Conservation (phyloP, 1,140 invertebrate species). For the Cherax destructor region DNA sequence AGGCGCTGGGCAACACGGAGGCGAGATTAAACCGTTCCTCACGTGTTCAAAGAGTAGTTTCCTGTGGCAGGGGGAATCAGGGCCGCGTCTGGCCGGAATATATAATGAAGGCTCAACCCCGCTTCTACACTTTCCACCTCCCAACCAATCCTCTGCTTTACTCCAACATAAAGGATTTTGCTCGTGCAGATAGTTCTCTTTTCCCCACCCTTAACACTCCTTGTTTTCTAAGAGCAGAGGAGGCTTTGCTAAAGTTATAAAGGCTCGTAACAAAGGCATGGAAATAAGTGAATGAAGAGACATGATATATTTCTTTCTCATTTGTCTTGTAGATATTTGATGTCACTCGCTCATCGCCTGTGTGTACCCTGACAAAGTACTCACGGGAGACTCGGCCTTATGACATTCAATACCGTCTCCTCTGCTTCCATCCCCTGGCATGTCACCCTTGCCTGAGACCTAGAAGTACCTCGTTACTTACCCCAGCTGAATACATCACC, state of each 20-base stretch:
- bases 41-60: constrained; percentile 61
- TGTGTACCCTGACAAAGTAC: neutral
- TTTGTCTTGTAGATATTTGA: neutral
- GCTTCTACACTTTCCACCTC: constrained; percentile 15
- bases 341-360: neutral
- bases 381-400: neutral
- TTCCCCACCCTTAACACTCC: too few relatives aligned
- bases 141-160: constrained; percentile 13
- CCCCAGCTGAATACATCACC: neutral
- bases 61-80: constrained; percentile 57
- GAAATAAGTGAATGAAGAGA: too few relatives aligned
- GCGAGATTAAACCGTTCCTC: constrained; percentile 50
- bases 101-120: constrained; percentile 41
- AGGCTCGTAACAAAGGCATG: too few relatives aligned
- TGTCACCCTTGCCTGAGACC: neutral
- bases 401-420: neutral
- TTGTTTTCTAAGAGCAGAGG: too few relatives aligned
- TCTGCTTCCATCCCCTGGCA: neutral
- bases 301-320: neutral
- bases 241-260: too few relatives aligned
- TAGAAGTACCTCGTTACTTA: neutral
- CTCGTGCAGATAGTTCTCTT: neutral
- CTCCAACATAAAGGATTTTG: constrained; percentile 1
- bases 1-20: neutral
- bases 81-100: constrained; percentile 52